These are phyloP conservation scores for Pseudochirops cupreus DNA, from an alignment of 2,797 vertebrate species.

Conservation along the genomic window DNA sequence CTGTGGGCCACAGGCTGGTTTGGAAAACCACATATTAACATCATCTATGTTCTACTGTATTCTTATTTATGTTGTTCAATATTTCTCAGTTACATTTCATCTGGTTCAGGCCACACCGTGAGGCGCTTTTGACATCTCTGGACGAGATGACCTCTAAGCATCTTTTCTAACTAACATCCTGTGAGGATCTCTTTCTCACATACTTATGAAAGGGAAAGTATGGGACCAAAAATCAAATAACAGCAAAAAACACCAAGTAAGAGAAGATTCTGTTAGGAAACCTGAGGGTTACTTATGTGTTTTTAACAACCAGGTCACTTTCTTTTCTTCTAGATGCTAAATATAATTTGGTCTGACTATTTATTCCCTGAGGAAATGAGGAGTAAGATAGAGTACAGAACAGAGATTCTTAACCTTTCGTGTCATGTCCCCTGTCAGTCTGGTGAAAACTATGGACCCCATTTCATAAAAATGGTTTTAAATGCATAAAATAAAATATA, in stretches of 20 bases:
- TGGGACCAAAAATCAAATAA: neutral
- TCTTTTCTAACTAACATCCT: neutral
- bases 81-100: neutral
- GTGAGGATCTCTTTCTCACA: neutral
- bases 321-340: neutral
- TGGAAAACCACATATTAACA: neutral
- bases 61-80: neutral
- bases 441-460: neutral
- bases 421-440: neutral
- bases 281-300: neutral
- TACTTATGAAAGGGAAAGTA: neutral
- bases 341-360: neutral
- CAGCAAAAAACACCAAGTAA: neutral
- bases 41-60: neutral
- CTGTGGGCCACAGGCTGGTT: neutral
- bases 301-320: neutral
- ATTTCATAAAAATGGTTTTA: neutral
- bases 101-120: neutral
- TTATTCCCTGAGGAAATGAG: conserved; percentile 18
- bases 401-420: neutral
- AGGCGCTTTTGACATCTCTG: neutral
- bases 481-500: neutral
- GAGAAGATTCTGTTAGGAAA: neutral
- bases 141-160: neutral
- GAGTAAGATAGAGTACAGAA: neutral